Evolutionary conservation across 2,113 vertebrate species (phyloP), one percentile per base, ranked within the genome.

Genomic region (Phalacrocorax carbo): DNA sequence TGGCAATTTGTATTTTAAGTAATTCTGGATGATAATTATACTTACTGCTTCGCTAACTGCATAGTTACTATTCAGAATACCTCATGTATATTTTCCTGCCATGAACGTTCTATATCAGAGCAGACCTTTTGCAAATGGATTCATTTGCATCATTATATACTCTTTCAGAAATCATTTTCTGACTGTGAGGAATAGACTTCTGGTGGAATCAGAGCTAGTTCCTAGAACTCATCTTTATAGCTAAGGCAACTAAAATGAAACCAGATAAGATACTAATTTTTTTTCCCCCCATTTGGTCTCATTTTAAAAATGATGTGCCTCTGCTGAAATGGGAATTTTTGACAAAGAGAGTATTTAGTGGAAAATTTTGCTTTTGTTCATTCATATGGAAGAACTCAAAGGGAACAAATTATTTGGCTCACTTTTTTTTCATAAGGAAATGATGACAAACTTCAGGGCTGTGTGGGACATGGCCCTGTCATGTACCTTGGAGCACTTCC

Each of bases 51-150:
- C 20, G 1, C 46, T 89, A 62, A 86, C 84, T 86, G 69, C 78
- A 15, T 9, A 36, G 88, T 66, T 92, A 48, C 73, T 91, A 91
- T 91, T 97, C 83, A 89, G 84, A 78, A 84, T 61, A 76, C 21
- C 83, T 96, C 81, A 42, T 80, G 73, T 77, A 36, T 84, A 76
- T 89, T 91, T 87, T 52, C 40, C 73, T 82, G 61, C 72, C 10
- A 6, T 48, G 36, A 42, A 72, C 29, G 3, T 75, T 86, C 80
- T 5, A 8, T 72, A 85, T 84, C 88, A 77, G 73, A 75, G 79
- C 81, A 96, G 91, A 94, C 86, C 95, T 94, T 96, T 82, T 91
- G 86, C 84, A 94, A 89, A 96, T 85, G 27, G 86, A 82, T 94
- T 95, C 94, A 82, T 96, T 88, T 95, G 81, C 86, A 94, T 94